phyloP scores from a whole-genome alignment of 2,888 invertebrate genomes.

The Odontocerum albicorne region DNA sequence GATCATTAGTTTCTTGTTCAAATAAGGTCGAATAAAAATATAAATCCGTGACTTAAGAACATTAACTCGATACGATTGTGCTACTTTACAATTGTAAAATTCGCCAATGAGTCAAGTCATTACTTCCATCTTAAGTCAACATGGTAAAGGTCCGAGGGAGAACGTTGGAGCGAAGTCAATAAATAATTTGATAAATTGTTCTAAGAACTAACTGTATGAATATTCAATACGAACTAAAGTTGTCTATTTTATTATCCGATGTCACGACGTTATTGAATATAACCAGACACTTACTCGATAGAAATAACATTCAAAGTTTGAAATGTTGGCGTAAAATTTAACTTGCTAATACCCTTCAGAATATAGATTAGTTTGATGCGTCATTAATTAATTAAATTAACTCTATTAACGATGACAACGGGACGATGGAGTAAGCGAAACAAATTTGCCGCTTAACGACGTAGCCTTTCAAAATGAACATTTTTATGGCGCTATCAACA shows the following conservation, averaged over 20 bases:
- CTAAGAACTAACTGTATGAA: not conserved
- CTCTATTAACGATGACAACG: constrained; percentile 7
- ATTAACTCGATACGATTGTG: too few species aligned
- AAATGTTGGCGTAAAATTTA: constrained; percentile 8
- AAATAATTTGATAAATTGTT: constrained; percentile 1
- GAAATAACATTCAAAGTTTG: not conserved
- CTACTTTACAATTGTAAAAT: too few species aligned
- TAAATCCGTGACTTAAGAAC: too few species aligned
- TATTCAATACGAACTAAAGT: constrained; percentile 3
- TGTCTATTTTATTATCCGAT: constrained; percentile 1
- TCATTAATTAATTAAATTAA: constrained; percentile 12
- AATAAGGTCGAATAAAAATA: too few species aligned
- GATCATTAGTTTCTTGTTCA: too few species aligned
- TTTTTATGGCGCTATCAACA: not conserved
- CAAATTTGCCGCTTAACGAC: too few species aligned
- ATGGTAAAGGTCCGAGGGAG: too few species aligned
- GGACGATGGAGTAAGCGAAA: too few species aligned
- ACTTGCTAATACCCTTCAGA: constrained; percentile 3
- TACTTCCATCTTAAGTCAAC: too few species aligned
- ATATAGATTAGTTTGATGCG: constrained; percentile 2
- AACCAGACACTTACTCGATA: constrained; percentile 13
- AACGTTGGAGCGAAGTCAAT: too few species aligned
- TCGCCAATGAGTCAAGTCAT: too few species aligned
- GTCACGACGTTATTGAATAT: constrained; percentile 1
- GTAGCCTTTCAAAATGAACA: not conserved